Evolutionary conservation across 2,888 invertebrate species (phyloP), one percentile per base, ranked within the genome.

Genomic region (Marronus borbonicus): DNA sequence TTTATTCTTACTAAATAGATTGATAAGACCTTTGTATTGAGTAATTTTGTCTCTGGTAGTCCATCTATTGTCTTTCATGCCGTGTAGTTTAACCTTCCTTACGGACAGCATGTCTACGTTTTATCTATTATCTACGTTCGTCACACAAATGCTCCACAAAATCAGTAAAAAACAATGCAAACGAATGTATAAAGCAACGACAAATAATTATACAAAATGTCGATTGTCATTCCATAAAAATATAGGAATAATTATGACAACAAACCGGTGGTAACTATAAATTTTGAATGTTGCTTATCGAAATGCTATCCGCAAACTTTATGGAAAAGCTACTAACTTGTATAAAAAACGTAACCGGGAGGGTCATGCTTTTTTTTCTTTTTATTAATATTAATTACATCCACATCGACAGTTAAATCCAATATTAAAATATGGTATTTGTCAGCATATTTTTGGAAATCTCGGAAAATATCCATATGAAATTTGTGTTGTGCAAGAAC

Each of bases 41-140:
- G 90, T 90, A 62, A 93, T 90, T 88, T 93, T 93, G 83, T 94
- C 93, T 82, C 90, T 91, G 62, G 91, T 91, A 2, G 91, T 90
- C 93, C 93, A 93, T 85, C 91, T 91, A 49, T 90, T 90, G 82
- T 92, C 92, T 84, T 91, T 90, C 91, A 93, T 91, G 44, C 92
- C 92, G 87, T 93, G 92, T 77, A 91, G 88, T 78, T 90, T 91
- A 0, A 91, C 90, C 86, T 92, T 92, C 24, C 91, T 90, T 14
- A 90, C 90, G 1, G 91, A 90, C 80, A 92, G 86, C 92, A 92
- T 92, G 81, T 85, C 86, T 64, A 80, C 77, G 70, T 72, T 77
- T 24, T 72, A 68, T 17, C 39, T 55, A 20, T 66, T 72, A 52
- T 58, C 20, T 20, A 8, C 5, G 31, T 31, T 5, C 17, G 17